phyloP scores from a whole-genome alignment of 2,797 vertebrate species.

The Tapera naevia region DNA sequence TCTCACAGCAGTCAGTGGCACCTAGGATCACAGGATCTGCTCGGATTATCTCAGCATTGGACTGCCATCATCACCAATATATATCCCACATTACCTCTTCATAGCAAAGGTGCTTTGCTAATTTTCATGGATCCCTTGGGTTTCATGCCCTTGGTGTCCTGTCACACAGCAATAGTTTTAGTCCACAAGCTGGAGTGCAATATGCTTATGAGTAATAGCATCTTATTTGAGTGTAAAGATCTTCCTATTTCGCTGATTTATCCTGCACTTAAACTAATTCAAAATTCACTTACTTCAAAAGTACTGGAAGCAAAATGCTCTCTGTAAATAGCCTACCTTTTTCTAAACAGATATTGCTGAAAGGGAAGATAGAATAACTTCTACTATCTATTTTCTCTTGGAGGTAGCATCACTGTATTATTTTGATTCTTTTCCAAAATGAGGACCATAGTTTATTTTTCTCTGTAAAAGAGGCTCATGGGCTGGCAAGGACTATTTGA shows the following conservation, averaged over 20 bases:
- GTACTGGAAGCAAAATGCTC: slow-evolving; percentile 49
- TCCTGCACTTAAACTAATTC: slow-evolving; percentile 76
- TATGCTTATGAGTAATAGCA: slow-evolving; percentile 73
- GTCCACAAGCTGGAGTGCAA: slow-evolving; percentile 64
- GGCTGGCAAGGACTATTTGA: slow-evolving; percentile 9
- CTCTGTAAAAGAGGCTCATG: background rate
- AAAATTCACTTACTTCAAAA: slow-evolving; percentile 72
- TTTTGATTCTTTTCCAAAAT: slow-evolving; percentile 22
- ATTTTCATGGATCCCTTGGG: slow-evolving; percentile 46
- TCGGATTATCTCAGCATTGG: background rate
- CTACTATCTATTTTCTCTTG: slow-evolving; percentile 10
- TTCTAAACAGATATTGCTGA: slow-evolving; percentile 38
- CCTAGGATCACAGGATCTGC: background rate
- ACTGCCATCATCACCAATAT: background rate
- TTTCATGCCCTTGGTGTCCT: slow-evolving; percentile 62
- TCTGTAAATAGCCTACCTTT: slow-evolving; percentile 62
- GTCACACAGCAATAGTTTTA: slow-evolving; percentile 64
- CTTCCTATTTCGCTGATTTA: slow-evolving; percentile 75
- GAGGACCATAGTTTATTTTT: background rate
- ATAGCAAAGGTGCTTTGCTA: background rate
- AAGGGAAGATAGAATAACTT: slow-evolving; percentile 45
- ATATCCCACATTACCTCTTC: background rate
- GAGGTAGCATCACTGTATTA: background rate
- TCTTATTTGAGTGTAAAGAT: slow-evolving; percentile 78
- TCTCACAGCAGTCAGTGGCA: background rate